Conservation (phyloP, 2,113 vertebrate species). For the Scopus umbretta region DNA sequence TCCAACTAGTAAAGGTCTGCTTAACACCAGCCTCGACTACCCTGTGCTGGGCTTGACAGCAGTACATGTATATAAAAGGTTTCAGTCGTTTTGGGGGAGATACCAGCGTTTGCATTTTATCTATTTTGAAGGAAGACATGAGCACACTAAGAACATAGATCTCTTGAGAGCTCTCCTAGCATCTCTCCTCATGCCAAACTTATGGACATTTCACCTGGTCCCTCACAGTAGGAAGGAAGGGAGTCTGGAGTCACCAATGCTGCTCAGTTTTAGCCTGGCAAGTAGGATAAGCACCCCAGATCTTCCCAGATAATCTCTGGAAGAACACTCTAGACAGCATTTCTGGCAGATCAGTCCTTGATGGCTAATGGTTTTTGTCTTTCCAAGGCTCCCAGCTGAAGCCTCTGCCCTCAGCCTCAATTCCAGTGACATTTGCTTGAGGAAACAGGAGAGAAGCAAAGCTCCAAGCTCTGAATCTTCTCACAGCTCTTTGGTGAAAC, state of each 20-base stretch:
- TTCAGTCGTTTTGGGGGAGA: background rate
- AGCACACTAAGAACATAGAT: background rate
- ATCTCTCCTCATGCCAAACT: background rate
- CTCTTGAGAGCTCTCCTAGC: background rate
- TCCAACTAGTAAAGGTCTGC: background rate
- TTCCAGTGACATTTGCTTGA: background rate
- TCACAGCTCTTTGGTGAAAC: background rate
- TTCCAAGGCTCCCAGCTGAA: background rate
- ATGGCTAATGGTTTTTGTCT: background rate
- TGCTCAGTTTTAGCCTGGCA: background rate
- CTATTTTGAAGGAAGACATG: background rate
- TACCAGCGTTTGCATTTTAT: background rate
- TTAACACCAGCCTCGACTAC: background rate
- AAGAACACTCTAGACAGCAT: background rate
- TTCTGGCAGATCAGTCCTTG: background rate
- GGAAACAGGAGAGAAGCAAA: background rate
- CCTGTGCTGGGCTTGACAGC: background rate
- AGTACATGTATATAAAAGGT: accelerated
- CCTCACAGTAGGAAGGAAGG: background rate
- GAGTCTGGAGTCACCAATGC: background rate
- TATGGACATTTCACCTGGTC: background rate
- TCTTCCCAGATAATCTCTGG: background rate
- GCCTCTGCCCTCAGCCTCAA: background rate
- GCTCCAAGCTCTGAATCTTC: background rate
- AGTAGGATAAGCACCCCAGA: background rate